These are phyloP conservation scores for Drosophila aldrichi DNA, from an alignment of 2,888 invertebrate genomes.

Conservation along the genomic window DNA sequence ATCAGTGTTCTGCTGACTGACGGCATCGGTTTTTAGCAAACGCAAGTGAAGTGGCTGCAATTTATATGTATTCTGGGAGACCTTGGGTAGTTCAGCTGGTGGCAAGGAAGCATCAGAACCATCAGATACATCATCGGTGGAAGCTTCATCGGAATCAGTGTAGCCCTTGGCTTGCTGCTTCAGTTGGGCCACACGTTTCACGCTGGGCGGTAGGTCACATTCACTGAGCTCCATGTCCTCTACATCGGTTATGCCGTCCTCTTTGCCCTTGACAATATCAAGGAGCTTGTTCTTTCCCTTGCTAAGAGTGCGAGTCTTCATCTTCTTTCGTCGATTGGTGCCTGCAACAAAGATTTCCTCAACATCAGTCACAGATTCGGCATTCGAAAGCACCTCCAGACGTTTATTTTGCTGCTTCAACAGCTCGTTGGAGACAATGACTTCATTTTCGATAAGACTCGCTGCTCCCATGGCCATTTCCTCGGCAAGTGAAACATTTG, in stretches of 20 bases:
- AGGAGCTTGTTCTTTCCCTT: conserved; percentile 80
- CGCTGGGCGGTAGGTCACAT: conserved; percentile 62
- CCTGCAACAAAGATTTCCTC: conserved; percentile 85
- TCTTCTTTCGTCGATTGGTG: conserved; percentile 82
- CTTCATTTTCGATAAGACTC: conserved; percentile 73
- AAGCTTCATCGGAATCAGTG: conserved; percentile 86
- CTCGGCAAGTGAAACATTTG: conserved; percentile 50
- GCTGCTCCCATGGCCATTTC: conserved; percentile 44
- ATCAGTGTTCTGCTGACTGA: conserved; percentile 83
- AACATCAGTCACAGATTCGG: conserved; percentile 86
- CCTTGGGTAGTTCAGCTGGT: conserved; percentile 37
- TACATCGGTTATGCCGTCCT: conserved; percentile 82
- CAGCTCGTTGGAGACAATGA: conserved; percentile 77
- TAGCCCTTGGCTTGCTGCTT: conserved; percentile 45
- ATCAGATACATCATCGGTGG: conserved; percentile 83
- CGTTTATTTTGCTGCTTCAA: conserved; percentile 80
- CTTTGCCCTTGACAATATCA: conserved; percentile 62
- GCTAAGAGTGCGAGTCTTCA: conserved; percentile 78
- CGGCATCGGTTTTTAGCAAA: conserved; percentile 49
- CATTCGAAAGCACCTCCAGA: conserved; percentile 74
- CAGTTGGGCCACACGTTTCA: conserved; percentile 60
- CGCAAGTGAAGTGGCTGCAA: conserved; percentile 51
- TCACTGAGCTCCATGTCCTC: conserved; percentile 85
- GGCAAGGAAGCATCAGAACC: conserved; percentile 56
- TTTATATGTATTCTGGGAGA: conserved; percentile 41